Evolutionary conservation across 1,140 invertebrate genomes (phyloP).

Genomic region (Parasteatoda tepidariorum): DNA sequence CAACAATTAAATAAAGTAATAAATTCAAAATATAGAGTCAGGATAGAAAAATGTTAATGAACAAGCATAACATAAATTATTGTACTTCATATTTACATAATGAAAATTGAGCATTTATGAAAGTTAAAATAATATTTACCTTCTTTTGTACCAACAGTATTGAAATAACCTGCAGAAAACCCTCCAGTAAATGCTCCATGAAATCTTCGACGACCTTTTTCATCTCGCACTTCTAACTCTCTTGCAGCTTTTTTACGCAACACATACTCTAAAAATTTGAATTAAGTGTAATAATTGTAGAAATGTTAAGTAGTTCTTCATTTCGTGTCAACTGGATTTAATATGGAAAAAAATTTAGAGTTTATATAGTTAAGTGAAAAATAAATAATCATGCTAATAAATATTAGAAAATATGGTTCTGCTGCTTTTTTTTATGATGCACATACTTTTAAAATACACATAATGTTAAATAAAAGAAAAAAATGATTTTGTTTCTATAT

Average conservation of each 20-base stretch:
- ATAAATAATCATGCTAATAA: background rate
- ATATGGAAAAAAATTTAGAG: background rate
- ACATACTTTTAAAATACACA: too few relatives aligned
- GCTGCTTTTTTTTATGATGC: background rate
- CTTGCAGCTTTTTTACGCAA: slow-evolving; percentile 85
- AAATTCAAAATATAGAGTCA: too few relatives aligned
- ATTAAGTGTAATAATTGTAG: background rate
- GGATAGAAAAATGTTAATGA: too few relatives aligned
- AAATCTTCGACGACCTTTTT: slow-evolving; percentile 89
- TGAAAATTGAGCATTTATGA: too few relatives aligned
- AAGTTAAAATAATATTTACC: slow-evolving; percentile 74
- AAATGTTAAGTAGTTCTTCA: background rate
- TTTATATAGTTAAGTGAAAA: background rate
- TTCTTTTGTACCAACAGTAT: slow-evolving; percentile 94
- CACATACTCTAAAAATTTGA: slow-evolving; percentile 73
- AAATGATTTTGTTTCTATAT: too few relatives aligned
- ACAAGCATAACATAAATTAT: too few relatives aligned
- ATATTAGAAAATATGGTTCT: background rate
- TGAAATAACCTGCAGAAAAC: slow-evolving; percentile 98
- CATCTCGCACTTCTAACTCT: slow-evolving; percentile 92
- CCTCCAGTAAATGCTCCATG: slow-evolving; percentile 99
- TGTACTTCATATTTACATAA: too few relatives aligned
- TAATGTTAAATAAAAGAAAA: too few relatives aligned
- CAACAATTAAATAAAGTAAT: too few relatives aligned
- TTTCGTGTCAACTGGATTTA: background rate